Percentiles rank a stretch among this genome's conserved stretches.
Conservation (phyloP, 2,113 vertebrate genomes). For the Ceyx melanurus region DNA sequence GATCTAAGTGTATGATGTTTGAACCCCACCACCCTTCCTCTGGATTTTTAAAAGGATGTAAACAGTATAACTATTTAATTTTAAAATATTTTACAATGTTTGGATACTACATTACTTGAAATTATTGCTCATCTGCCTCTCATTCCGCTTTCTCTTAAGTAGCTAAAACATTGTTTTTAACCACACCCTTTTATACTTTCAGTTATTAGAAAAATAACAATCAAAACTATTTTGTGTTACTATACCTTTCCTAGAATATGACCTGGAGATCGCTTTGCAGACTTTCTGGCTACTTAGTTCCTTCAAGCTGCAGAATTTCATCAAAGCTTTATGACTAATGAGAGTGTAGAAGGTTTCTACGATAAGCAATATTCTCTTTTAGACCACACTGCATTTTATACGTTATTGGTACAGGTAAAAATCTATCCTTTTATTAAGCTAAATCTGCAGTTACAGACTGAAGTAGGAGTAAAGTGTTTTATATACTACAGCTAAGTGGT, state of each 20-base stretch:
- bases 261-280: not conserved
- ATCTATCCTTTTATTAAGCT: slow-evolving; percentile 8
- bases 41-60: not conserved
- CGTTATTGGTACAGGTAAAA: slow-evolving; percentile 18
- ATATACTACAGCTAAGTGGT: not conserved
- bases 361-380: not conserved
- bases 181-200: not conserved
- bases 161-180: not conserved
- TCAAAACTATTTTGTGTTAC: not conserved
- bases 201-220: not conserved
- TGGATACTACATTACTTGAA: not conserved
- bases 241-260: not conserved
- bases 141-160: not conserved
- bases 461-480: slow-evolving; percentile 23
- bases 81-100: not conserved
- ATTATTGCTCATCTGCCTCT: not conserved
- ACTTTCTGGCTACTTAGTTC: not conserved
- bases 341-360: not conserved
- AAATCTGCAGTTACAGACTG: not conserved
- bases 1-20: fast-evolving
- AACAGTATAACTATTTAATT: not conserved
- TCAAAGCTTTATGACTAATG: not conserved
- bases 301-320: not conserved
- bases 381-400: not conserved
- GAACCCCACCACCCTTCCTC: not conserved